Evolutionary conservation across 2,113 vertebrate genomes (phyloP).

Genomic region (Ciconia maguari): DNA sequence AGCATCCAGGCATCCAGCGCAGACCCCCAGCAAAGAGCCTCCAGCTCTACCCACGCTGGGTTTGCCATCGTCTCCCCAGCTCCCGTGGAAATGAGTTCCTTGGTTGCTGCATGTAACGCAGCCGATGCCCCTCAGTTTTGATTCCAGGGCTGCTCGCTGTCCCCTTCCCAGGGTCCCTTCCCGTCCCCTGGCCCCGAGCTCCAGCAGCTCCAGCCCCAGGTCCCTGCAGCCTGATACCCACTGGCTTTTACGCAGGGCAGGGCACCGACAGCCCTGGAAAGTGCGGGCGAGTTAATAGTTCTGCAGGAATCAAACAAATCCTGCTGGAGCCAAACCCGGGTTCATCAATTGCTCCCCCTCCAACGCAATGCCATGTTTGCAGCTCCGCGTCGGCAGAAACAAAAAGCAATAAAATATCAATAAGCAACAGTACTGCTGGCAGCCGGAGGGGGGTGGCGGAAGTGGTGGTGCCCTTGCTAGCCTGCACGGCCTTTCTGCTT

Average conservation of each 20-base stretch:
- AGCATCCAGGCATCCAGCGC: neutral
- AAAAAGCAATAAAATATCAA: neutral
- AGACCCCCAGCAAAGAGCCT: neutral
- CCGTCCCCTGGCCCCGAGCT: accelerated
- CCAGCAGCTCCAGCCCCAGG: neutral
- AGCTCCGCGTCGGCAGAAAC: neutral
- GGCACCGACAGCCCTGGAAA: neutral
- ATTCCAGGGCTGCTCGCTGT: neutral
- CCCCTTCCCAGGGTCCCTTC: neutral
- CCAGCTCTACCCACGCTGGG: neutral
- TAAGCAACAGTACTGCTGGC: neutral
- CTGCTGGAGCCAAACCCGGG: neutral
- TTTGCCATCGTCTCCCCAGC: accelerated
- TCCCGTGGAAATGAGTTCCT: neutral
- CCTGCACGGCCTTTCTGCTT: neutral
- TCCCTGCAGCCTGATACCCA: accelerated
- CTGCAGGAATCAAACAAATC: neutral
- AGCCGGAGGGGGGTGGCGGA: neutral
- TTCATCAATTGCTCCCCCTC: neutral
- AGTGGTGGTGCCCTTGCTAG: neutral
- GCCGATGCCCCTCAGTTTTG: neutral
- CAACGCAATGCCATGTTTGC: accelerated
- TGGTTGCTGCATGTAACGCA: accelerated
- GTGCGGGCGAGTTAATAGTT: too few species aligned
- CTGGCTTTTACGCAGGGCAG: neutral